Base-by-base conservation (phyloP, 37 sponge, comb jelly and placozoan genomes). In the Crambe crambe region DNA sequence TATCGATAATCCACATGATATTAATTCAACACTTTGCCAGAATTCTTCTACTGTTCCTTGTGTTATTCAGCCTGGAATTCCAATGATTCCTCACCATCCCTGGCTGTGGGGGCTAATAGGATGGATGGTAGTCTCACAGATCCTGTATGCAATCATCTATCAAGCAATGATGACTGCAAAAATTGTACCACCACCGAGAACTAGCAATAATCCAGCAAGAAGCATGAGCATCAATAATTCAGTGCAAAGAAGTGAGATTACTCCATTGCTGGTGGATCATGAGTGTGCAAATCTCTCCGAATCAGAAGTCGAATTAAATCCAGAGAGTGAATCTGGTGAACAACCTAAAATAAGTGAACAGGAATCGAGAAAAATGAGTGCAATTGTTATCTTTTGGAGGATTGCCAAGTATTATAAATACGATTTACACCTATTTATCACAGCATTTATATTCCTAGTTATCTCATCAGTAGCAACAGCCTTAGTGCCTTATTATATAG, bases 401-500 rank as follows among this genome's bases (percentile, higher is more conserved):
- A 35, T 83, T 6, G 1, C 83, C 25, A 54, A 51, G 10, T 73
- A 68, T 35, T 83, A 60, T 69, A 72, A 41, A 39, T 82, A 81
- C 3, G 88, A 87, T 40, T 39, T 29, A 1, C 74, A 37, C 42
- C 58, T 62, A 2, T 56, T 75, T 21, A 37, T 56, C 27, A 12
- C 42, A 3, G 88, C 75, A 12, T 87, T 87, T 72, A 36, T 37
- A 8, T 83, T 83, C 56, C 77, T 87, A 0, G n/a, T 74, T 25
- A 32, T 82, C 5, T 79, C 80, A 8, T 65, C 88, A 21, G 31
- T 68, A 8, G 63, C 75, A 56, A 68, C 8, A 32, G 56, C 77
- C 23, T 74, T 83, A 58, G 37, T 69, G 3, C 88, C 88, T 12
- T 83, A 54, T 67, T 87, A 82, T 62, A 58, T 42, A 15, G 88